Evolutionary conservation across 2,888 invertebrate species (phyloP).

Genomic region (Auanema freiburgensis): DNA sequence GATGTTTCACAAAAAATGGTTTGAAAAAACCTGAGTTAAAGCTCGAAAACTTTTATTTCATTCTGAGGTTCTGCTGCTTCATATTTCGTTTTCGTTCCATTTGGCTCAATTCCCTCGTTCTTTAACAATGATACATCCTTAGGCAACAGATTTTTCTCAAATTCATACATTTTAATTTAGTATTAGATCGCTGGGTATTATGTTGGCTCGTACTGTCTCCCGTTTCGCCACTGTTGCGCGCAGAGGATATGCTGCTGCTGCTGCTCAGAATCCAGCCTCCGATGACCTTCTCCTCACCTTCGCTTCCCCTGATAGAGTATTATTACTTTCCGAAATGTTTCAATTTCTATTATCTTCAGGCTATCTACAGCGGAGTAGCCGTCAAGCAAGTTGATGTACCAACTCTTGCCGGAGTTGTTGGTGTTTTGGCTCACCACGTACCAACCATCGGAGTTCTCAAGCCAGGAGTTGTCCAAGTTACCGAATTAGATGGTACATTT

Average conservation of each 20-base stretch:
- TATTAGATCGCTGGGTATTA: conserved; percentile 8
- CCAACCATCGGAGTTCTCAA: conserved; percentile 63
- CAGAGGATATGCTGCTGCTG: conserved; percentile 49
- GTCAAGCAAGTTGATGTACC: conserved; percentile 64
- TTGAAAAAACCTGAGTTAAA: too few relatives aligned
- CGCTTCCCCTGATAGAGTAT: conserved; percentile 54
- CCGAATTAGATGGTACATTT: conserved; percentile 50
- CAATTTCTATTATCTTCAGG: conserved; percentile 39
- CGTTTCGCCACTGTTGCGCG: conserved; percentile 39
- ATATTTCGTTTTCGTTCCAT: too few relatives aligned
- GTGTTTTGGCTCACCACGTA: conserved; percentile 62
- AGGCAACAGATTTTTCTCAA: too few relatives aligned
- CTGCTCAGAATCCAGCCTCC: conserved; percentile 39
- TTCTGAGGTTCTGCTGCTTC: too few relatives aligned
- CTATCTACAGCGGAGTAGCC: conserved; percentile 50
- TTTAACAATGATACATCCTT: too few relatives aligned
- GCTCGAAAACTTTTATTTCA: too few relatives aligned
- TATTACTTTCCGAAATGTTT: conserved; percentile 6
- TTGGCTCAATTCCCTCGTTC: too few relatives aligned
- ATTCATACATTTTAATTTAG: too few relatives aligned
- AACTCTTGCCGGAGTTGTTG: conserved; percentile 60
- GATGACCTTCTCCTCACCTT: conserved; percentile 57
- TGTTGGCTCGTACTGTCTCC: conserved; percentile 43
- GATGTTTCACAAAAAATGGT: too few relatives aligned
- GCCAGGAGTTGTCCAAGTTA: conserved; percentile 61